Base-by-base conservation (phyloP, 2,888 invertebrate genomes). In the Ctena decussata region DNA sequence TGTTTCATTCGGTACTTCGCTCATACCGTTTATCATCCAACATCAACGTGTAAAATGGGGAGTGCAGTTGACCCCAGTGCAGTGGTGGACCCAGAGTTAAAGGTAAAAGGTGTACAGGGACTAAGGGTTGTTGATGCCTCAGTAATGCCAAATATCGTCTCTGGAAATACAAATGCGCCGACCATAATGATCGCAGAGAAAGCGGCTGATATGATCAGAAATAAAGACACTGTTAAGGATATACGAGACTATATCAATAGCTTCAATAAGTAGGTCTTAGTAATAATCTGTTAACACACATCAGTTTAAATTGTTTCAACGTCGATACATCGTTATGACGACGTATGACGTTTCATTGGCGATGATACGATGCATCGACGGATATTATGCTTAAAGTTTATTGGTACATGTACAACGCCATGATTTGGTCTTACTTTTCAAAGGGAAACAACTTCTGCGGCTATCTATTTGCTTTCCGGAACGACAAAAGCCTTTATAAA, bases 81-180 rank as follows among this genome's bases (percentile, higher is more conserved):
- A 2, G 65, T 65, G 3, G 65, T 65, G 5, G 65, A 65, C 21
- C 30, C 32, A 18, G 65, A 65, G 35, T 30, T 65, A 5, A 65
- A 24, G 21, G 65, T 65, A 5, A 65, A 35, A 65, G 65, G 65
- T 35, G 65, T 65, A 8, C 18, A 30, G 11, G 65, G 65, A 15
- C 35, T 65, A n/a, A 65, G 65, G 21, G 35, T 65, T 21, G 65
- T 65, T 35, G 65, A 65, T 35, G 65, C 65, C 18, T 65, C 65
- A 3, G 35, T 65, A 35, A 65, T 65, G 65, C 65, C 65, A 65
- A 35, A 65, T 35, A 65, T 65, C 3, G 21, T 65, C 11, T 65
- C 65, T 35, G 65, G 65, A 65, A 65, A 65, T 65, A 65, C 30
- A 24, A 65, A 65, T 65, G 65, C 65, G 5, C 65, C 65, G 30